Conservation (phyloP, 2,113 vertebrate species). For the sheep (Ovis aries) region ARS-UI_Ramb_v3.0 NC_056070.1:23095501-23096000, state of each 20-base stretch:
- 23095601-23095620: background rate
- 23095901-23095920: constrained; percentile 53
- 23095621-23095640: background rate
- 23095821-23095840: background rate
- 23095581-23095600: background rate
- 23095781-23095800: constrained; percentile 9
- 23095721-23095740: background rate
- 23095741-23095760: background rate
- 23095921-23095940: background rate
- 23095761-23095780: background rate
- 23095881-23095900: constrained; percentile 37
- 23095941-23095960: constrained; percentile 39
- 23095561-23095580: background rate
- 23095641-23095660: background rate
- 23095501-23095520: background rate
- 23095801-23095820: constrained; percentile 53
- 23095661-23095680: background rate
- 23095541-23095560: background rate
- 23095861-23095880: constrained; percentile 49
- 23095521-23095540: background rate
- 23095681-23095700: background rate
- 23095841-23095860: constrained; percentile 45
- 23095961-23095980: background rate
- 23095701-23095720: background rate
- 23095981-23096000: background rate